Base-by-base conservation (phyloP, 2,888 invertebrate species). In the Pandemis heparana region DNA sequence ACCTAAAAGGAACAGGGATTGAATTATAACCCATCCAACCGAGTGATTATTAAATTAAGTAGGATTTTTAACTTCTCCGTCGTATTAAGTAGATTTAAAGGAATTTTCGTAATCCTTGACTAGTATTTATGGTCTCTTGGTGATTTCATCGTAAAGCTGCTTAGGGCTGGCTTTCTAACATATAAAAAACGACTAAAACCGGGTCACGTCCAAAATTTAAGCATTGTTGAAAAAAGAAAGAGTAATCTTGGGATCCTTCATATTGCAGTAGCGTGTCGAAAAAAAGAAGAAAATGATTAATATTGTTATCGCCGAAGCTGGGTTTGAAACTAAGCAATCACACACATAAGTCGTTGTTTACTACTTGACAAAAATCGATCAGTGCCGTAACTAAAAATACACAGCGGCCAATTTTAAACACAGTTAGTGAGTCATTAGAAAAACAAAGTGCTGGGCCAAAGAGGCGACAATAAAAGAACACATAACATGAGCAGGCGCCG, bases 401-500 rank as follows among this genome's bases (percentile, higher is more conserved):
- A 79, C 74, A 71, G 76, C 69, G 66, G 83, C 82, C 88, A 83
- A 84, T 89, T 91, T 90, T 84, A 85, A 85, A 83, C 84, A 81
- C 83, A 79, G 84, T 84, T 83, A 85, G 86, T 94, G 94, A 94
- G 85, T 94, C 94, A 94, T 84, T 82, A 79, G 86, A 86, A 89
- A 90, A 89, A 87, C 84, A 84, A 88, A 88, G 78, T 80, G 82
- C 80, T 78, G 83, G 86, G 88, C 82, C 77, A 80, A 86, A 83
- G 83, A 83, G 85, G 84, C 85, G 82, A 85, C 87, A 90, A 89
- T 87, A 89, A 92, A 89, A 92, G 85, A 82, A 89, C 85, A 85
- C 77, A 77, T 75, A 48, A 62, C 32, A 48, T n/a, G 41, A 48
- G 77, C 84, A 85, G 93, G 94, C 94, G 94, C 94, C 94, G 86